Conservation (phyloP, 2,888 invertebrate genomes). For the Drosophila prostipennis region DNA sequence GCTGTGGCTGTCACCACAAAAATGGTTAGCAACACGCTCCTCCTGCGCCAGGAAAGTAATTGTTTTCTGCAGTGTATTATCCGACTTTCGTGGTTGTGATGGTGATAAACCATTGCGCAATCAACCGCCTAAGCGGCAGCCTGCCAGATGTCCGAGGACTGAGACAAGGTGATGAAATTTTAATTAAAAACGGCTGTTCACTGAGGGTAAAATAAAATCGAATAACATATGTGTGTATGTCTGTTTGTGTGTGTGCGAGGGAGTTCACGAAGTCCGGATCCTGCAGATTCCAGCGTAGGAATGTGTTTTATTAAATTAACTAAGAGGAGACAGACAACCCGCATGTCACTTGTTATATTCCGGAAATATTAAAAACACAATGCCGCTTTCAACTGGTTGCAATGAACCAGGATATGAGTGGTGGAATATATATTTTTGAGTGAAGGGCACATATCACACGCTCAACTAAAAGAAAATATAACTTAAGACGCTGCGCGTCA, state of each 20-base stretch:
- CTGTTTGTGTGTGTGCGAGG: background rate
- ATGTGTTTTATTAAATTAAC: conserved; percentile 14
- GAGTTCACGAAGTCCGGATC: conserved; percentile 4
- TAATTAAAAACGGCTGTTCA: conserved; percentile 46
- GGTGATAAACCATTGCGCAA: conserved; percentile 60
- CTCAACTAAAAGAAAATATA: conserved; percentile 53
- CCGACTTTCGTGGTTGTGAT: conserved; percentile 30
- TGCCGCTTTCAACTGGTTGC: conserved; percentile 6
- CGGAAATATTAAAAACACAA: conserved; percentile 10
- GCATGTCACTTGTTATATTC: background rate
- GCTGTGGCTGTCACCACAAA: conserved; percentile 24
- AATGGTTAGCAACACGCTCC: conserved; percentile 17
- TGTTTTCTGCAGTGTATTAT: conserved; percentile 34
- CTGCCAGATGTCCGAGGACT: conserved; percentile 40
- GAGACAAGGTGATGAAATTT: conserved; percentile 51
- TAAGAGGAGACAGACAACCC: background rate
- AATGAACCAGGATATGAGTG: conserved; percentile 23
- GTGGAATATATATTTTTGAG: conserved; percentile 19
- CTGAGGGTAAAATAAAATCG: conserved; percentile 21
- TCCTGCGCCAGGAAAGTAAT: conserved; percentile 12
- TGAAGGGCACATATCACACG: conserved; percentile 31
- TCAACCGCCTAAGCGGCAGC: conserved; percentile 50
- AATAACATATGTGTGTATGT: background rate
- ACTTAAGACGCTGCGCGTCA: conserved; percentile 31
- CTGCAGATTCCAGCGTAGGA: conserved; percentile 13